Evolutionary conservation across 2,113 vertebrate species (phyloP).

Genomic region (Phyllostomus discolor): DNA sequence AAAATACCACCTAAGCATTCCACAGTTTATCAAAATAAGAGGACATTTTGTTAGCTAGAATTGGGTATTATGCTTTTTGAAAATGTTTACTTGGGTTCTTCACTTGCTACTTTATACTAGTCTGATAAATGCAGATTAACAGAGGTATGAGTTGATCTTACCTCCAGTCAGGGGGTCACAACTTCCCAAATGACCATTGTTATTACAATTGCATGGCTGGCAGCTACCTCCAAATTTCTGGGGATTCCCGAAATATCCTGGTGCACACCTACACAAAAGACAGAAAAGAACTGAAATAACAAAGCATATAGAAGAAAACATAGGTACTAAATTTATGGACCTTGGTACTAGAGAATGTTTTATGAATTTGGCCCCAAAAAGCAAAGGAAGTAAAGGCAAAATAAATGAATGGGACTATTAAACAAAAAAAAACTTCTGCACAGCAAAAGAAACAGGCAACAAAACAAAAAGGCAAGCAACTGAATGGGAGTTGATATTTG

Average conservation of each 20-base stretch:
- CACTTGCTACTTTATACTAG: not conserved
- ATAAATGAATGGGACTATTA: too few relatives aligned
- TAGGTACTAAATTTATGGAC: too few relatives aligned
- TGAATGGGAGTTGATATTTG: too few relatives aligned
- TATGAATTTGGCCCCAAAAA: too few relatives aligned
- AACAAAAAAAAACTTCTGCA: too few relatives aligned
- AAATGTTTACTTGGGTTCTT: not conserved
- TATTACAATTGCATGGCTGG: slow-evolving; percentile 85
- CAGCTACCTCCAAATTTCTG: slow-evolving; percentile 85
- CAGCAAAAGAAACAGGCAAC: too few relatives aligned
- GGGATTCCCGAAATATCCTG: slow-evolving; percentile 93
- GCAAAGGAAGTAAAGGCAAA: too few relatives aligned
- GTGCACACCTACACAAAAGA: slow-evolving; percentile 87
- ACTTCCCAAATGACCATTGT: slow-evolving; percentile 81
- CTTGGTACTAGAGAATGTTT: too few relatives aligned
- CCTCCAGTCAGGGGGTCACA: slow-evolving; percentile 93
- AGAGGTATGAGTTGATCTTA: slow-evolving; percentile 58
- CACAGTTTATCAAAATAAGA: not conserved
- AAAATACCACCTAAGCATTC: not conserved
- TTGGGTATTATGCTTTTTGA: not conserved
- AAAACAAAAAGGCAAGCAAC: too few relatives aligned
- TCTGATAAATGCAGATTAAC: not conserved
- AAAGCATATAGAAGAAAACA: too few relatives aligned
- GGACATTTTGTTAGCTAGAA: not conserved
- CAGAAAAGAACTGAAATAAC: not conserved